phyloP scores from a whole-genome alignment of 2,888 invertebrate genomes.

The Didymodactylos carnosus region DNA sequence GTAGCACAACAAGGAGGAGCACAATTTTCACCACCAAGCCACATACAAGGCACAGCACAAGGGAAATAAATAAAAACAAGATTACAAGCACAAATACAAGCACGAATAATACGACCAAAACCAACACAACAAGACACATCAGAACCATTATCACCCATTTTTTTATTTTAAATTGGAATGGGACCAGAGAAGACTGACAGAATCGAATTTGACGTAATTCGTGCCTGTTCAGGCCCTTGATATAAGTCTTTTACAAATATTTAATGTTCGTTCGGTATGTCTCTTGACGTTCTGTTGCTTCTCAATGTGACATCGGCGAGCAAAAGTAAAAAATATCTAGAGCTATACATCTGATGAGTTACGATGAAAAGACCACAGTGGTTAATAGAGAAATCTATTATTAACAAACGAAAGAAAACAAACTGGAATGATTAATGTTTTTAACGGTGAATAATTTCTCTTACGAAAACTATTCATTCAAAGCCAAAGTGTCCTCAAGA shows the following conservation, averaged over 20 bases:
- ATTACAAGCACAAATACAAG: neutral
- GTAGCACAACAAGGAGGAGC: neutral
- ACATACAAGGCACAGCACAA: neutral
- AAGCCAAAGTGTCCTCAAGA: too few species aligned
- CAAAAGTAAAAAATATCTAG: neutral
- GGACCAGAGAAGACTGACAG: neutral
- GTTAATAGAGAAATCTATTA: neutral
- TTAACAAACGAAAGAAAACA: neutral
- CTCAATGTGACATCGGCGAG: neutral
- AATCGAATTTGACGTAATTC: neutral
- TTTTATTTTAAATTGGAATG: neutral
- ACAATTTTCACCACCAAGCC: neutral
- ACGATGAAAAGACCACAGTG: neutral
- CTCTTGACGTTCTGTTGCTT: neutral
- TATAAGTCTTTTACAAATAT: neutral
- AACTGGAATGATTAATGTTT: neutral
- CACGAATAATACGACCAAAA: neutral
- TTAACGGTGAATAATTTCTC: neutral
- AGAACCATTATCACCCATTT: neutral
- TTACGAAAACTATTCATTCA: neutral
- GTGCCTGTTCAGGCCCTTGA: too few species aligned
- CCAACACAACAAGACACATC: neutral
- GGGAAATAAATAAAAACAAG: neutral
- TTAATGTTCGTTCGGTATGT: neutral
- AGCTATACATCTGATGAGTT: too few species aligned